A percentile compares a stretch with the other conserved stretches of the same genome.
These are phyloP conservation scores for Heliconius erato DNA, from an alignment of 2,888 invertebrate species.

Conservation along the genomic window DNA sequence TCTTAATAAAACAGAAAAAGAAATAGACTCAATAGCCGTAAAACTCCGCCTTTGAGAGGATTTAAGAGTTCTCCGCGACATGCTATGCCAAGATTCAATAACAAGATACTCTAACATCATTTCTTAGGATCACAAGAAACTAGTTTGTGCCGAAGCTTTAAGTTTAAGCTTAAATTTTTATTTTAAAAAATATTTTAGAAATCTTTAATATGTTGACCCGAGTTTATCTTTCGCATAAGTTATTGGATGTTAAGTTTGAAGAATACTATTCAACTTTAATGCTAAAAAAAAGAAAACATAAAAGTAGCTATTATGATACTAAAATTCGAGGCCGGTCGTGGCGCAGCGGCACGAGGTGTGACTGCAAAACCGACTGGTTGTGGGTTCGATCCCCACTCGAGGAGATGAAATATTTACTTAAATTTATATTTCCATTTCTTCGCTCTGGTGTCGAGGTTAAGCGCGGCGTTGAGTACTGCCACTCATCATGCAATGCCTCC, in stretches of 20 bases:
- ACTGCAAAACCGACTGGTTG: too few relatives aligned
- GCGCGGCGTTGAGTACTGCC: too few relatives aligned
- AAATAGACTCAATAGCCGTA: slow-evolving; percentile 21
- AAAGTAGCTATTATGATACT: neutral
- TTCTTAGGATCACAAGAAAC: slow-evolving; percentile 25
- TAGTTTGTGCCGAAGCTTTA: neutral
- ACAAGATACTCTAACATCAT: slow-evolving; percentile 32
- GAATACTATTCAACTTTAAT: neutral
- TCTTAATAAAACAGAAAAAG: slow-evolving; percentile 34
- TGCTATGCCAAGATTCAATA: slow-evolving; percentile 29
- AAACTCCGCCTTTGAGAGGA: slow-evolving; percentile 26
- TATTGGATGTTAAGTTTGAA: slow-evolving; percentile 11
- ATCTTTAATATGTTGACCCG: neutral
- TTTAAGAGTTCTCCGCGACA: slow-evolving; percentile 21
- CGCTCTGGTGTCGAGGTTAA: too few relatives aligned
- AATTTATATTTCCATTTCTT: too few relatives aligned
- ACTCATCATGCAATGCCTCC: too few relatives aligned
- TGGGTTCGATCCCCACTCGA: too few relatives aligned
- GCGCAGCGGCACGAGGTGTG: too few relatives aligned
- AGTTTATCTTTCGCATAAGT: slow-evolving; percentile 4
- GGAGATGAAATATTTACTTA: too few relatives aligned
- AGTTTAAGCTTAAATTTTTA: neutral
- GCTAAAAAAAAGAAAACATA: neutral
- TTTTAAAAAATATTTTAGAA: slow-evolving; percentile 7
- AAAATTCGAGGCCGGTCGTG: too few relatives aligned